Evolutionary conservation across 2,113 vertebrate genomes (phyloP).

Genomic region (Phyllopteryx taeniolatus): DNA sequence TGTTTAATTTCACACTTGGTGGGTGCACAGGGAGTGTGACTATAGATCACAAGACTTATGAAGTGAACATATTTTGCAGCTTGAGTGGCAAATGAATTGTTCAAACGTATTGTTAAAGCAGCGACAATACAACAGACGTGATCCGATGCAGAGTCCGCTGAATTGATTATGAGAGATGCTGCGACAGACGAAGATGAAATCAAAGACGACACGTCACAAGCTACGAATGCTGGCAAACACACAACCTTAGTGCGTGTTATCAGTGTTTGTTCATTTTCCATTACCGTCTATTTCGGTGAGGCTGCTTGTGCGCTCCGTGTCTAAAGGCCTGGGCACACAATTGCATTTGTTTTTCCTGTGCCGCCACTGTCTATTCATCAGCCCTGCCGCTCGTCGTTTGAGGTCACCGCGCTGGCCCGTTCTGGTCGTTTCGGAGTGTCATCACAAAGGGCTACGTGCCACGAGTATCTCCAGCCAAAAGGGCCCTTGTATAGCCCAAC

Average conservation of each 20-base stretch:
- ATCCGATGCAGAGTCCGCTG: conserved; percentile 9
- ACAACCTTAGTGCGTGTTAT: conserved; percentile 7
- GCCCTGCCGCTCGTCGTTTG: conserved; percentile 32
- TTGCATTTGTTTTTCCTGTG: conserved; percentile 33
- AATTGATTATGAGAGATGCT: neutral
- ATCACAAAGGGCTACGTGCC: conserved; percentile 58
- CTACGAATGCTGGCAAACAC: neutral
- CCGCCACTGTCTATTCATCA: conserved; percentile 52
- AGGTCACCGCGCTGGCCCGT: conserved; percentile 49
- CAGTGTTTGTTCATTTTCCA: conserved; percentile 7
- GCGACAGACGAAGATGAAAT: neutral
- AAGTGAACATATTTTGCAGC: no score
- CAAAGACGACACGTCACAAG: conserved; percentile 13
- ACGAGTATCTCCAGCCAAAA: conserved; percentile 50
- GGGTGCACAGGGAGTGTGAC: no score
- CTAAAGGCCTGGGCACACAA: conserved; percentile 5
- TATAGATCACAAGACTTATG: no score
- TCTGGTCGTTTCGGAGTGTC: conserved; percentile 63
- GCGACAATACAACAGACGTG: no score
- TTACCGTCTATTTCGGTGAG: conserved; percentile 18
- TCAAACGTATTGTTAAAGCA: no score
- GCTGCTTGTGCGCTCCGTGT: conserved; percentile 2
- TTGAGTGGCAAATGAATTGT: no score
- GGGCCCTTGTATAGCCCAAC: conserved; percentile 52
- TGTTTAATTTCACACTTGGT: no score